phyloP scores from a whole-genome alignment of 2,888 invertebrate species.

The Drosophila pseudotakahashii region DNA sequence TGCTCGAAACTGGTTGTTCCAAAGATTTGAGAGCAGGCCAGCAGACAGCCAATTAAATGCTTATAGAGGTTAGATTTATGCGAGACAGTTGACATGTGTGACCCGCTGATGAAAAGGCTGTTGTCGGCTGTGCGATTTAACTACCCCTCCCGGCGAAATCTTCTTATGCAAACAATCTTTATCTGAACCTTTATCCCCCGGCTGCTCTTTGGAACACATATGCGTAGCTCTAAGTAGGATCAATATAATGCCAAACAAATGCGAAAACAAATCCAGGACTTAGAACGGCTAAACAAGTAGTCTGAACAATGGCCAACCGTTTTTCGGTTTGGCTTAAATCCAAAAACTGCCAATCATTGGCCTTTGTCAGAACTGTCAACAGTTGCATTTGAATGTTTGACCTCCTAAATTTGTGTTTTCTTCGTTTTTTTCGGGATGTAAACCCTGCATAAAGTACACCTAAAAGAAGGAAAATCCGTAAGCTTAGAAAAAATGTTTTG shows the following conservation, averaged over 20 bases:
- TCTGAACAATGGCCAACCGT: constrained; percentile 30
- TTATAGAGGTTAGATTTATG: constrained; percentile 69
- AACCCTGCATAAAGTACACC: no score
- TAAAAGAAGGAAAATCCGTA: no score
- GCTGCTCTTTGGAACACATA: constrained; percentile 19
- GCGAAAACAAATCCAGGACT: constrained; percentile 41
- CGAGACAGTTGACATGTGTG: constrained; percentile 64
- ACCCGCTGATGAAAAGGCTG: constrained; percentile 44
- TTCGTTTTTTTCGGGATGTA: no score
- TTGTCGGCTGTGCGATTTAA: constrained; percentile 15
- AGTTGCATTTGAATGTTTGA: constrained; percentile 35
- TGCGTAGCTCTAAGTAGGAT: constrained; percentile 39
- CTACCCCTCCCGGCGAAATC: constrained; percentile 27
- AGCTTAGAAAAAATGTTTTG: no score
- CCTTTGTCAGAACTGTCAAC: constrained; percentile 48
- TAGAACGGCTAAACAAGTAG: constrained; percentile 44
- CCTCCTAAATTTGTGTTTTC: constrained; percentile 22
- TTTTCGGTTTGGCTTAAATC: constrained; percentile 28
- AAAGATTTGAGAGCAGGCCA: constrained; percentile 3
- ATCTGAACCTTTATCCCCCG: constrained; percentile 7
- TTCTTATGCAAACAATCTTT: constrained; percentile 35
- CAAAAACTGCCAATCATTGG: constrained; percentile 41
- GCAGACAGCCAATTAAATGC: constrained; percentile 73
- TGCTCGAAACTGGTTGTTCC: constrained; percentile 33
- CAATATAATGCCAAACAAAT: constrained; percentile 43